Evolutionary conservation across 2,113 vertebrate species (phyloP), one percentile per base, ranked within the genome.

Genomic region (Pardalotus punctatus): DNA sequence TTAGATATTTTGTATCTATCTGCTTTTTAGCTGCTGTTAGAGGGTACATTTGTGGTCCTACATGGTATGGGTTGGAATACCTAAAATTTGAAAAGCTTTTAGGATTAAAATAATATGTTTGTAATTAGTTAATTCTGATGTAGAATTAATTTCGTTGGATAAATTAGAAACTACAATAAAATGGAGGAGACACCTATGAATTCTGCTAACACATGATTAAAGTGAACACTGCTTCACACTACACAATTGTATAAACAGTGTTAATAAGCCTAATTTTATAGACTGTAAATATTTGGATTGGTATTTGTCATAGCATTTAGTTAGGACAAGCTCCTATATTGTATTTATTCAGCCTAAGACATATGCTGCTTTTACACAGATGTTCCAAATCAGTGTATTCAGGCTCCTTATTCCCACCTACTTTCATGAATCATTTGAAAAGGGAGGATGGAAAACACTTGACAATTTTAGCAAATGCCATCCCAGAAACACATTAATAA

Each of bases 141-240:
- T 82, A 64, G 77, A 81, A 54, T 66, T 57, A 71, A 71, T 94
- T 79, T 93, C 56, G 65, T 60, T 85, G 42, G 53, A 60, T 84
- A 82, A 77, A 88, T 88, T 91, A 78, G 77, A 89, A 97, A 83
- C 36, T 20, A 62, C 82, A 96, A 93, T 81, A 78, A 92, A 92
- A 92, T 64, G 71, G 81, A 96, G 69, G 82, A 95, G 78, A 62
- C 15, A 50, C 73, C n/a, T 64, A 1, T 72, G 91, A 72, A 84
- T 95, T 96, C 86, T 62, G 36, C 85, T 83, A 69, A 81, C 6
- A 5, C 56, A 42, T 47, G 27, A 81, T 69, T 81, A 50, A 90
- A 94, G 64, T 79, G 80, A 90, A 53, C 74, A 54, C n/a, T 60
- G 64, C 81, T 92, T 96, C 93, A 62, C 74, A 79, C 93, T 81